phyloP scores from a whole-genome alignment of 2,113 vertebrate species.

The Tinamus guttatus region DNA sequence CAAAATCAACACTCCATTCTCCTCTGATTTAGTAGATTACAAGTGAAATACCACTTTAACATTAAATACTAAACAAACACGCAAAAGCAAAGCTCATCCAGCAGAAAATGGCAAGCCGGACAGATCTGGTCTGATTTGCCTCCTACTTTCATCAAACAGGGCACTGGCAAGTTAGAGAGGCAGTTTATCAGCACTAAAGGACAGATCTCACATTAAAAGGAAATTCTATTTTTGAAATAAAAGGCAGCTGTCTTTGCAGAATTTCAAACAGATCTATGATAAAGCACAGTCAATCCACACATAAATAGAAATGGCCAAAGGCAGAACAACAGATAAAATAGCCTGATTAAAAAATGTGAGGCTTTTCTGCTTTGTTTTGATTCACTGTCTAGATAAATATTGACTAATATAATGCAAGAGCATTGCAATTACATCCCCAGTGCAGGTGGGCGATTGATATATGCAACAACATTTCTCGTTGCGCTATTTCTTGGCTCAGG shows the following conservation, averaged over 20 bases:
- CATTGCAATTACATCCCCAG: not conserved
- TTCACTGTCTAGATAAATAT: constrained; percentile 13
- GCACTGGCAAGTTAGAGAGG: not conserved
- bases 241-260: not conserved
- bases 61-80: constrained; percentile 32
- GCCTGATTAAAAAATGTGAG: not conserved
- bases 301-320: constrained; percentile 32
- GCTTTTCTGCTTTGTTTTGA: not conserved
- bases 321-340: not conserved
- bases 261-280: not conserved
- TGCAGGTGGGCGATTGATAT: not conserved
- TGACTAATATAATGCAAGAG: not conserved
- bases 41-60: constrained; percentile 41
- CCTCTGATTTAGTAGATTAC: constrained; percentile 51
- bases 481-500: not conserved
- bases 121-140: not conserved
- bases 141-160: constrained; percentile 14
- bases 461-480: not conserved
- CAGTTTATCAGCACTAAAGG: not conserved
- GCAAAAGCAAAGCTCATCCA: not conserved
- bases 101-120: not conserved
- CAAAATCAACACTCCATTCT: not conserved
- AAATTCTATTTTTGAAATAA: constrained; percentile 29
- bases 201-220: constrained; percentile 38
- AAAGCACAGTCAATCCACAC: not conserved